Evolutionary conservation across 2,113 vertebrate genomes (phyloP).

Genomic region (Brevimyrus niger): DNA sequence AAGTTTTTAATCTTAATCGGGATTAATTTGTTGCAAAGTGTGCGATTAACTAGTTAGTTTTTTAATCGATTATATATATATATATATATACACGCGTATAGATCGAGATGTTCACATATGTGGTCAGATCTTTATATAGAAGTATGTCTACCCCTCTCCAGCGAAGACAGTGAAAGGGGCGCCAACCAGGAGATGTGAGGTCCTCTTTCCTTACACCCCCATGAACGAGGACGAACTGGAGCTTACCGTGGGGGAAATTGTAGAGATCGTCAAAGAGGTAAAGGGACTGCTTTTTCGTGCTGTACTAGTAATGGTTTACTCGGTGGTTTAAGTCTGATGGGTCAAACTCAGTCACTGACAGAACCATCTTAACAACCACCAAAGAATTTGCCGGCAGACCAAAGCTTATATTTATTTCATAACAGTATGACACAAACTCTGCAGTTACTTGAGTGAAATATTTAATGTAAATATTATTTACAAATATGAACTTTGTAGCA

Average conservation of each 20-base stretch:
- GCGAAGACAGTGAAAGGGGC: constrained; percentile 41
- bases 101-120: neutral
- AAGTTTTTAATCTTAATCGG: neutral
- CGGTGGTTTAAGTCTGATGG: neutral
- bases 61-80: neutral
- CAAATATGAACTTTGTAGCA: neutral
- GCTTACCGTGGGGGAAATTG: constrained; percentile 62
- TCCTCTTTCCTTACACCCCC: constrained; percentile 57
- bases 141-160: constrained; percentile 30
- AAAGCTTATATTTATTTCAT: neutral
- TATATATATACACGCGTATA: no score
- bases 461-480: neutral
- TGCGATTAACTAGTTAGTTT: neutral
- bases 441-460: neutral
- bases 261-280: constrained; percentile 75
- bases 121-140: neutral
- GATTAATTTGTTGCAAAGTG: neutral
- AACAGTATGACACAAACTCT: neutral
- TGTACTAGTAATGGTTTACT: neutral
- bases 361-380: neutral
- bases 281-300: constrained; percentile 13
- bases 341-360: neutral
- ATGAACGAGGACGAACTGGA: constrained; percentile 65
- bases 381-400: neutral
- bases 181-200: constrained; percentile 64